A percentile compares a stretch with the other conserved stretches of the same genome.
phyloP scores from a whole-genome alignment of 2,113 vertebrate species.

The Oreochromis niloticus region DNA sequence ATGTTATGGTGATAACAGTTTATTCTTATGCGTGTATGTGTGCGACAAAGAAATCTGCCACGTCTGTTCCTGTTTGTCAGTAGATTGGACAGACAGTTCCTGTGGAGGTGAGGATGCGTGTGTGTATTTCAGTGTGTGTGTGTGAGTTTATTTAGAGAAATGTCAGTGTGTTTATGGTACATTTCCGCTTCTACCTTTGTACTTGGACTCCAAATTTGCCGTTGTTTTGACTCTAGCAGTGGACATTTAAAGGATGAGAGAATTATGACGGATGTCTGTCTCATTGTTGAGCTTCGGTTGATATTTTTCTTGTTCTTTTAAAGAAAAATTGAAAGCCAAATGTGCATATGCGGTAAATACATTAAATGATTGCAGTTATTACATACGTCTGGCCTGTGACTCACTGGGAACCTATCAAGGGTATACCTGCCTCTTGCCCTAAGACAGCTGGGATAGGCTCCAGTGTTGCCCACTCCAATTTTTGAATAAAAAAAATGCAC shows the following conservation, averaged over 20 bases:
- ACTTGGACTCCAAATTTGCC: neutral
- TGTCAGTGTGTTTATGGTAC: neutral
- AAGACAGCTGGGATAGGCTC: accelerated
- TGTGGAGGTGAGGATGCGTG: constrained; percentile 19
- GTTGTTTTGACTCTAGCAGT: constrained; percentile 9
- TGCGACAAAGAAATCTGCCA: neutral
- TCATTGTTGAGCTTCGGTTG: neutral
- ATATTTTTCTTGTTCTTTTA: neutral
- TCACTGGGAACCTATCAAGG: neutral
- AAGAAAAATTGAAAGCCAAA: neutral
- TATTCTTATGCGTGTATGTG: neutral
- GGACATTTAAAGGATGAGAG: neutral
- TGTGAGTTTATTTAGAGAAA: constrained; percentile 21
- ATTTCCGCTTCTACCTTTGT: constrained; percentile 5
- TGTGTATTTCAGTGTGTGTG: neutral
- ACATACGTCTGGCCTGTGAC: neutral
- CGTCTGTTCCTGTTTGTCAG: constrained; percentile 39
- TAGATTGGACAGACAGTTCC: constrained; percentile 24
- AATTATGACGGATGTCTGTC: neutral
- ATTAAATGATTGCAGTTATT: neutral
- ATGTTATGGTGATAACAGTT: constrained; percentile 25
- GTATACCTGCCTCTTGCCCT: neutral
- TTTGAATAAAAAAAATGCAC: neutral
- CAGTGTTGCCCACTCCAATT: neutral
- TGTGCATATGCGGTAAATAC: neutral